Percentiles rank a stretch among this genome's conserved stretches.
Conservation (phyloP, 2,888 invertebrate species). For the Adelphocoris suturalis region DNA sequence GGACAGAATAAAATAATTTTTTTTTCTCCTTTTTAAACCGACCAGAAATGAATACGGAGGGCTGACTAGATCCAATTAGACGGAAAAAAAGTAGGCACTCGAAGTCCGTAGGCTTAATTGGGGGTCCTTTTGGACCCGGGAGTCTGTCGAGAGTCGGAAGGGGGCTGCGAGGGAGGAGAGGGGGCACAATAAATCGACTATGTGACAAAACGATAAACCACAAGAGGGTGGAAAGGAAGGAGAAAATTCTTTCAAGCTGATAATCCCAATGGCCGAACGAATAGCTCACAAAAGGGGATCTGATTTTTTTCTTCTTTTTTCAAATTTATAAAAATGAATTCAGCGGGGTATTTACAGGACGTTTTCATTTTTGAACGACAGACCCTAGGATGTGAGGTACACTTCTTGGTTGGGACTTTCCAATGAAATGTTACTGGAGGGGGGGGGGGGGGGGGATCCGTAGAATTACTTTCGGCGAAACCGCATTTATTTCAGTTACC, state of each 20-base stretch:
- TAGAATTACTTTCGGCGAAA: no score
- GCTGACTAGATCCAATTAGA: slow-evolving; percentile 49
- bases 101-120: slow-evolving; percentile 46
- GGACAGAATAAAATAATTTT: slow-evolving; percentile 18
- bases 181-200: slow-evolving; percentile 57
- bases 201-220: slow-evolving; percentile 62
- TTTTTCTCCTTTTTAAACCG: background rate
- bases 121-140: background rate
- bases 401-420: no score
- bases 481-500: no score
- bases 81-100: slow-evolving; percentile 58
- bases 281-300: no score
- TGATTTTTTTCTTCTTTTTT: no score
- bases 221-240: background rate
- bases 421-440: no score
- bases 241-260: background rate
- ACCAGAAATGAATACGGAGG: slow-evolving; percentile 18
- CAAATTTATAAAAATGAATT: no score
- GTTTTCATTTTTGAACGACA: no score
- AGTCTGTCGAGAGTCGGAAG: background rate
- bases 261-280: background rate
- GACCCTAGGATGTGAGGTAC: no score
- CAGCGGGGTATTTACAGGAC: no score
- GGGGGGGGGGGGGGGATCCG: no score
- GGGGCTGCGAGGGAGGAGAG: background rate